Evolutionary conservation across 2,888 invertebrate genomes (phyloP).

Genomic region (Microctonus aethiopoides): DNA sequence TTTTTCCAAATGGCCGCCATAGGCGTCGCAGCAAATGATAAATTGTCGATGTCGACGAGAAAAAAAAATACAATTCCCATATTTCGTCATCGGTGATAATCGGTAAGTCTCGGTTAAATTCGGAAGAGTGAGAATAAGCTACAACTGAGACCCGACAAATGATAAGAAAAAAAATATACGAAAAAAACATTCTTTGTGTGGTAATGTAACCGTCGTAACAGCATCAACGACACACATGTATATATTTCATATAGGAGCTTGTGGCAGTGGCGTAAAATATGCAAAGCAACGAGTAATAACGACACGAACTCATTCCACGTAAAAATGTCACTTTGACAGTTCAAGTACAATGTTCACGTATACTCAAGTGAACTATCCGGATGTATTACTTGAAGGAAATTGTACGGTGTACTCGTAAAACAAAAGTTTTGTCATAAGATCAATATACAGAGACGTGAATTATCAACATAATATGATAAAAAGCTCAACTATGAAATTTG

Average conservation of each 20-base stretch:
- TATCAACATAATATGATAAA: conserved; percentile 13
- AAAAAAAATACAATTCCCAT: too few species aligned
- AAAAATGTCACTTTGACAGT: conserved; percentile 32
- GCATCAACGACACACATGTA: not conserved
- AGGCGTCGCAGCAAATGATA: too few species aligned
- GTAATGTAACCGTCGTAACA: not conserved
- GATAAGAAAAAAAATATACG: not conserved
- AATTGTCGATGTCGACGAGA: too few species aligned
- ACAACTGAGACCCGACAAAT: too few species aligned
- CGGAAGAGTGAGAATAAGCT: too few species aligned
- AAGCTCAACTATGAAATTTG: conserved; percentile 17
- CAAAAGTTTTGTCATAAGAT: conserved; percentile 9
- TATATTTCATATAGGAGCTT: not conserved
- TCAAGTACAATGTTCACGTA: conserved; percentile 5
- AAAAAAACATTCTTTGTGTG: not conserved
- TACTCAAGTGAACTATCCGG: not conserved
- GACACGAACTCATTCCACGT: not conserved
- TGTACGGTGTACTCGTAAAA: conserved; percentile 13
- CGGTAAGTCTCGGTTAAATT: too few species aligned
- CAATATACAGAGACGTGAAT: conserved; percentile 15
- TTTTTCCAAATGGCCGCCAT: too few species aligned
- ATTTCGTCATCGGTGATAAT: too few species aligned
- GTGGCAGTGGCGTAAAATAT: not conserved
- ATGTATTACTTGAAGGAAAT: conserved; percentile 16
- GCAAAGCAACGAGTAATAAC: not conserved